phyloP scores from a whole-genome alignment of 2,113 vertebrate genomes.

The Ciconia stormi region DNA sequence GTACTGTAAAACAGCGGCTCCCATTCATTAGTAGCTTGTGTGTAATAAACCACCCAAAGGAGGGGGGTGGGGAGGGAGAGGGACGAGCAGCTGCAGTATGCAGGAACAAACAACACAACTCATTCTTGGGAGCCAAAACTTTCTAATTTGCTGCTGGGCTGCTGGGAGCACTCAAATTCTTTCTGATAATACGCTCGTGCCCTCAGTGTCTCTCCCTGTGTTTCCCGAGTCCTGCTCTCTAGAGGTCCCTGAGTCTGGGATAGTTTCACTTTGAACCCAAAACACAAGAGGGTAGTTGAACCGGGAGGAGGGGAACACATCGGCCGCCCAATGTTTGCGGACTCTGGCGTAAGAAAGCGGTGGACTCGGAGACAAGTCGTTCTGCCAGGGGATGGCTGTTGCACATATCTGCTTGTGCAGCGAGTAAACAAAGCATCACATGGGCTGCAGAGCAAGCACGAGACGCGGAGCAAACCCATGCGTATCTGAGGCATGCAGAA shows the following conservation, averaged over 20 bases:
- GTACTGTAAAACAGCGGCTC: conserved; percentile 85
- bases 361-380: not conserved
- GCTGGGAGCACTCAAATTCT: conserved; percentile 77
- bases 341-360: not conserved
- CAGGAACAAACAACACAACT: conserved; percentile 80
- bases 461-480: not conserved
- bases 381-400: not conserved
- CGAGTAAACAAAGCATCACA: conserved; percentile 28
- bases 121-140: conserved; percentile 84
- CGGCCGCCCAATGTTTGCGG: not conserved
- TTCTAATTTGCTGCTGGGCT: conserved; percentile 78
- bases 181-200: conserved; percentile 73
- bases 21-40: conserved; percentile 83
- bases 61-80: conserved; percentile 21
- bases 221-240: conserved; percentile 51
- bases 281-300: conserved; percentile 43
- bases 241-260: conserved; percentile 44
- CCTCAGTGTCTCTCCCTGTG: conserved; percentile 29
- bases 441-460: not conserved
- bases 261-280: conserved; percentile 71
- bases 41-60: conserved; percentile 82
- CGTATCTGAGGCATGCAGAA: not conserved
- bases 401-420: not conserved
- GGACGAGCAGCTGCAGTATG: conserved; percentile 81
- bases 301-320: not conserved